These are phyloP conservation scores for Ischnura elegans DNA, from an alignment of 2,888 invertebrate genomes.

Conservation along the genomic window DNA sequence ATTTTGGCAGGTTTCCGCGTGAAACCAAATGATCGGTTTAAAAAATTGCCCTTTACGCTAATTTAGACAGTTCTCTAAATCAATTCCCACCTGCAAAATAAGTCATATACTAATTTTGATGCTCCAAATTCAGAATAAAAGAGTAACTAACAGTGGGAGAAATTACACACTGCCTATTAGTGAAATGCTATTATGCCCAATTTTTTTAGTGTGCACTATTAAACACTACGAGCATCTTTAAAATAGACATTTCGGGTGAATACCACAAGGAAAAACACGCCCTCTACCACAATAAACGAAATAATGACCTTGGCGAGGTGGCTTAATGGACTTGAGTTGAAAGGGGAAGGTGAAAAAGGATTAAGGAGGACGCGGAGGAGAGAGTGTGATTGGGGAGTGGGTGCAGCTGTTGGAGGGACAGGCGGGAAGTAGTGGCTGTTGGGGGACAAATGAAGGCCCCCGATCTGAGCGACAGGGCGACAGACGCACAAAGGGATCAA, in stretches of 20 bases:
- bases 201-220: too few species aligned
- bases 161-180: too few species aligned
- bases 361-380: background rate
- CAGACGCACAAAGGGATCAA: slow-evolving; percentile 18
- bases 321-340: background rate
- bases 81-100: too few species aligned
- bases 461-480: slow-evolving; percentile 22
- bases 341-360: background rate
- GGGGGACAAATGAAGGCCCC: slow-evolving; percentile 16
- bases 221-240: too few species aligned
- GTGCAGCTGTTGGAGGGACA: background rate
- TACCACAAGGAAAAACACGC: background rate
- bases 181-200: too few species aligned
- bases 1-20: too few species aligned
- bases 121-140: too few species aligned
- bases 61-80: too few species aligned
- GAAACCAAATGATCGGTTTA: too few species aligned
- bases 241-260: background rate
- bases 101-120: too few species aligned
- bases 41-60: too few species aligned
- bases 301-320: background rate
- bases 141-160: too few species aligned
- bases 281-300: background rate
- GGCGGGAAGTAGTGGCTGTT: background rate
- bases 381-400: background rate